Evolutionary conservation across 2,113 vertebrate genomes (phyloP).

Genomic region (Prolemur simus): DNA sequence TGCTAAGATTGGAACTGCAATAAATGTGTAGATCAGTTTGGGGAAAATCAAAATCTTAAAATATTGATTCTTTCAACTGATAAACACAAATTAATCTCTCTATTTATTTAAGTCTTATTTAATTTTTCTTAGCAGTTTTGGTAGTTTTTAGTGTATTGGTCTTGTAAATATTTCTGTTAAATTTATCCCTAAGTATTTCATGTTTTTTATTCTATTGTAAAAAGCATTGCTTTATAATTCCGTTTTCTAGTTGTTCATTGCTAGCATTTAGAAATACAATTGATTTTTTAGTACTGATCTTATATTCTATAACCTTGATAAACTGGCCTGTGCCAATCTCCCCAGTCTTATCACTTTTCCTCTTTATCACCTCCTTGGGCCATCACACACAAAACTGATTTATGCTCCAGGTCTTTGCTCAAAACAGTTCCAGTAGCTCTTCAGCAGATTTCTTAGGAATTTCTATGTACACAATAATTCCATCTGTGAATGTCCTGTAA

Average conservation of each 20-base stretch:
- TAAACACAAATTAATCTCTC: neutral
- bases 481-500: neutral
- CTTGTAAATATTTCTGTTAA: conserved; percentile 6
- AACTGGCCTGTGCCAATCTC: neutral
- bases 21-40: neutral
- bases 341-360: neutral
- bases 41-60: neutral
- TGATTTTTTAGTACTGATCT: neutral
- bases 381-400: neutral
- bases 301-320: neutral
- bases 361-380: neutral
- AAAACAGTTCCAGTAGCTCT: neutral
- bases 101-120: neutral
- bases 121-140: neutral
- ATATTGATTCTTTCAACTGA: neutral
- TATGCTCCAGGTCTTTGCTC: neutral
- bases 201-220: neutral
- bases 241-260: neutral
- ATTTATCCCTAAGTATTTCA: neutral
- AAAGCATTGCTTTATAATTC: neutral
- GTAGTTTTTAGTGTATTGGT: neutral
- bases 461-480: neutral
- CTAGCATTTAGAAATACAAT: neutral
- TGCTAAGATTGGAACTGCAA: neutral
- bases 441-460: neutral